Base-by-base conservation (phyloP, 2,797 vertebrate species). In the Syngnathus acus region DNA sequence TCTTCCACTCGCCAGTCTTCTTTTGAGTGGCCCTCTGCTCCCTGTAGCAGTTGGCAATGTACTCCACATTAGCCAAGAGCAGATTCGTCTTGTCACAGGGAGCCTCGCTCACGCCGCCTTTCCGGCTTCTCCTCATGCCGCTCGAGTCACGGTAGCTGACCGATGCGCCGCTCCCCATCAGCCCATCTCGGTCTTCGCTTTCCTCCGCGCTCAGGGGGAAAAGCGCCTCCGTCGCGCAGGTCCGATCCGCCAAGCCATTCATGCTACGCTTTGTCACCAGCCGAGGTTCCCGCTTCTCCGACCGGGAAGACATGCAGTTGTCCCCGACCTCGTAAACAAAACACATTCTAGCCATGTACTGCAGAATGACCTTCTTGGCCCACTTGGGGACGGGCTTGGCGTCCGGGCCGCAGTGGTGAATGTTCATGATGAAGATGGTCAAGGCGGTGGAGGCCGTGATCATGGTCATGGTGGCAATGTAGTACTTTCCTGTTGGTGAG, bases 391-490 rank as follows among this genome's bases (percentile, higher is more conserved):
- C 93, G 0, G 94, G 93, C 19, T 89, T 91, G 9, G 93, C 93
- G 3, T 93, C 94, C 0, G 94, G 94, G 5, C 95, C 94, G 10
- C 95, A 95, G 87, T 97, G 93, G 76, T 98, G 94, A 65, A 97
- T 83, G 71, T 93, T 96, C 93, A 95, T 94, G 79, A 97, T 91
- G 80, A 98, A 95, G 83, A 97, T 97, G 67, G 95, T 97, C 59
- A 97, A 79, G 0, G 95, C 93, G 0, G 94, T 98, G 68, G 95
- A 98, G 69, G 94, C 92, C 0, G 95, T 94, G 78, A 97, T 93
- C 94, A 98, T 94, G 43, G 94, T 94, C 95, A 98, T 98, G 2
- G 95, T 97, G 64, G 95, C 94, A 14, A 98, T 95, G 84, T 96
- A 98, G 81, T 98, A 98, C 71, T 97, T 98, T 55, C 95, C 96